These are phyloP conservation scores for Lampropteryx suffumata DNA, from an alignment of 2,888 invertebrate species.

Conservation along the genomic window DNA sequence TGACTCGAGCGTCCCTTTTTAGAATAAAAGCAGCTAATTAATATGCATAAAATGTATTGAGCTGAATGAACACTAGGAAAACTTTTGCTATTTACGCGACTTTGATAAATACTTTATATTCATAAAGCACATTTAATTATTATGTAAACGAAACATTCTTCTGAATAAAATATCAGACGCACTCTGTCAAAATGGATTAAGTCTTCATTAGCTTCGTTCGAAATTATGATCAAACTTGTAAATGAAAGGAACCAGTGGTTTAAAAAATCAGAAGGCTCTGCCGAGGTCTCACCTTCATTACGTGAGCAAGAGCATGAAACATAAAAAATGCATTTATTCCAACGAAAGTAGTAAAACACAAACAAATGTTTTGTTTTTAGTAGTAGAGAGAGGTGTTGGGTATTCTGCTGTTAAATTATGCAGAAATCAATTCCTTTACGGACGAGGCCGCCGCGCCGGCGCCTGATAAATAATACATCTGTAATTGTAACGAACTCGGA, in stretches of 20 bases:
- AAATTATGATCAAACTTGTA: constrained; percentile 43
- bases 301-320: constrained; percentile 44
- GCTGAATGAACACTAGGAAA: constrained; percentile 72
- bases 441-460: constrained; percentile 57
- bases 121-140: constrained; percentile 81
- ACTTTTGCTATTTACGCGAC: constrained; percentile 73
- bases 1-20: constrained; percentile 36
- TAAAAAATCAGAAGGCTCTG: constrained; percentile 28
- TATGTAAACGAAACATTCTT: constrained; percentile 79
- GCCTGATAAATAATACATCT: constrained; percentile 76
- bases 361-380: constrained; percentile 79
- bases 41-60: constrained; percentile 76
- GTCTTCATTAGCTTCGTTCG: constrained; percentile 52
- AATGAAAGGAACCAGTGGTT: constrained; percentile 38
- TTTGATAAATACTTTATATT: constrained; percentile 77
- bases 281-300: constrained; percentile 40
- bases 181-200: constrained; percentile 74
- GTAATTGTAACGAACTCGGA: constrained; percentile 71
- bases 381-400: constrained; percentile 66
- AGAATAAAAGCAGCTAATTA: constrained; percentile 56
- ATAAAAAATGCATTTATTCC: constrained; percentile 70
- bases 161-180: constrained; percentile 79
- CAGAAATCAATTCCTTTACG: constrained; percentile 81
- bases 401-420: constrained; percentile 80
- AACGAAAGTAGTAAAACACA: constrained; percentile 73